Base-by-base conservation (phyloP, 2,888 invertebrate genomes). In the Scaptomyza caliginosa region DNA sequence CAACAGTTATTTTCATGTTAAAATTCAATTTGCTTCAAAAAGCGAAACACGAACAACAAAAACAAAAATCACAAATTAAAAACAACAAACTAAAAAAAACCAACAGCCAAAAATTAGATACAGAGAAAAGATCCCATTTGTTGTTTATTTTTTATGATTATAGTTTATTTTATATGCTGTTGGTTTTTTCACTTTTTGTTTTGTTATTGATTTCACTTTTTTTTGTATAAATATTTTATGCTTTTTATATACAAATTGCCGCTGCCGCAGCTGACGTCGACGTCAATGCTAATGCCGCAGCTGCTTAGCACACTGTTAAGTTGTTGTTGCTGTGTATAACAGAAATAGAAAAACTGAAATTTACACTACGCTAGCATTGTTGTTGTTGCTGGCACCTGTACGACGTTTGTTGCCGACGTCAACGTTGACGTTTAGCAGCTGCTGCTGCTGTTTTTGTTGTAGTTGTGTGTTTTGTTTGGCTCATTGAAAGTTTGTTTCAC, bases 151-250 rank as follows among this genome's bases (percentile, higher is more conserved):
- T 68, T 67, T 50, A 28, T 43, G 8, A 19, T 32, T 30, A 45
- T 28, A 55, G 38, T 43, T 60, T 49, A 50, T 77, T 71, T 71
- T 55, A 75, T 74, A 23, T 43, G 39, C 34, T 58, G 43, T 54
- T 48, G 38, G 42, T 19, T 50, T 65, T 66, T 73, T 56, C 34
- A 36, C 48, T 43, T 48, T 55, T 73, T 58, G 60, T 68, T 64
- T 68, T 74, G 63, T 86, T 86, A 86, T 81, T 86, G 87, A 81
- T 81, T 81, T 81, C 87, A 81, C 87, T 81, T 86, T 73, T 66
- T 60, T 63, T 57, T 56, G n/a, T n/a, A 72, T 68, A 51, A 63
- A 80, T 69, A 71, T 84, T 71, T 63, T 30, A 80, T 74, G 67
- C 43, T 62, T 74, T 80, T 71, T 52, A 52, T 67, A 56, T 42